Base-by-base conservation (phyloP, 2,113 vertebrate genomes). In the Corvus cornix region DNA sequence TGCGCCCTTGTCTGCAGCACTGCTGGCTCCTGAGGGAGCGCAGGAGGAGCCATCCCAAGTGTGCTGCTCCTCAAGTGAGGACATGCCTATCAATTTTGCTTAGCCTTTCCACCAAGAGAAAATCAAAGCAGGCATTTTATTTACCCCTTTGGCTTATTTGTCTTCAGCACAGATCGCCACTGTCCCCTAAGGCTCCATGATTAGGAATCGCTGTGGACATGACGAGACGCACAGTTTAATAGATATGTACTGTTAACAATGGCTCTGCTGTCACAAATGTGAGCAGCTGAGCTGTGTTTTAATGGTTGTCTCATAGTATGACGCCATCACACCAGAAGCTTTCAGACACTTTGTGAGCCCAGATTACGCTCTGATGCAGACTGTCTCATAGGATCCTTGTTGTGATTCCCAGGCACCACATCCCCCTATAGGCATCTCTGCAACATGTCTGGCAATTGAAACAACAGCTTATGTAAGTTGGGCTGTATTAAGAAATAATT, bases 81-180 rank as follows among this genome's bases (percentile, higher is more conserved):
- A 87, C 89, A 74, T 89, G 76, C 33, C 84, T 90, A 91, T 95
- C 96, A 81, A 16, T 89, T 93, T 41, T 56, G 44, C 80, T 96
- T 84, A 92, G 64, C 30, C 79, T 89, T 70, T 86, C 49, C n/a
- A 89, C 60, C 41, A 68, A 81, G 66, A 77, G 76, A 64, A 94
- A 95, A 96, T 96, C 68, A 72, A 87, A 96, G 79, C 0, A 15
- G 88, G 86, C 88, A 64, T 90, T 93, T 96, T 95, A 95, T 96
- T 96, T 96, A 96, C 90, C 95, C 92, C 93, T 77, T 96, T 80
- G 93, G 88, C 83, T 84, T 91, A n/a, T 78, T 88, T 92, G 83
- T 96, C 93, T 96, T 92, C 84, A 74, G 85, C 95, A 95, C 92
- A 95, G 96, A 96, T 95, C 73, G 64, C 92, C 95, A 84, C 88